Evolutionary conservation across 2,797 vertebrate species (phyloP).

Genomic region (Girardinus metallicus): DNA sequence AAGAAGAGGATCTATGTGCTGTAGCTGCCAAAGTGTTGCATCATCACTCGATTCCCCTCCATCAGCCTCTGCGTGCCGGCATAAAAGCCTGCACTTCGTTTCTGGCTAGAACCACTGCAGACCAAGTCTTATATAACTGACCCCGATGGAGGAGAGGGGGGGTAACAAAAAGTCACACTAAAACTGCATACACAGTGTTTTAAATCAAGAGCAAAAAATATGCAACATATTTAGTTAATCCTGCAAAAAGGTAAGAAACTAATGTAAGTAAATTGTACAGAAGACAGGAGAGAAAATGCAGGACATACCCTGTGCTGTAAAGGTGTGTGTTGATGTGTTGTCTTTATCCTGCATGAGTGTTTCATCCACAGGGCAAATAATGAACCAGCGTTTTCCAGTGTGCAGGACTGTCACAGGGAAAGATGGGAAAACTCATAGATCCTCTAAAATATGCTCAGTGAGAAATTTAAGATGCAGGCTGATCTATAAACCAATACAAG

Average conservation of each 20-base stretch:
- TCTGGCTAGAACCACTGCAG: slow-evolving; percentile 61
- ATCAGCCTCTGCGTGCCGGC: slow-evolving; percentile 88
- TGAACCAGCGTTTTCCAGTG: slow-evolving; percentile 98
- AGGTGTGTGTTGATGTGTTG: slow-evolving; percentile 71
- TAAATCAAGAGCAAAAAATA: slow-evolving; percentile 25
- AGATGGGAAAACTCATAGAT: slow-evolving; percentile 35
- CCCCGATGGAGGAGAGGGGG: slow-evolving; percentile 33
- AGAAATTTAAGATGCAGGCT: neutral
- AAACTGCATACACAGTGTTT: slow-evolving; percentile 22
- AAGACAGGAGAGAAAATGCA: slow-evolving; percentile 6
- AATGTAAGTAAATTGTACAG: neutral
- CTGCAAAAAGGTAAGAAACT: slow-evolving; percentile 6
- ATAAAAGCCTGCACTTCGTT: slow-evolving; percentile 85
- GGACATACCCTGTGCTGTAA: slow-evolving; percentile 73
- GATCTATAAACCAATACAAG: neutral
- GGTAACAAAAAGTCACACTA: slow-evolving; percentile 24
- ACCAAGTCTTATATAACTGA: slow-evolving; percentile 69
- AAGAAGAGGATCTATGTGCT: slow-evolving; percentile 45
- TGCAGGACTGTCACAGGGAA: slow-evolving; percentile 87
- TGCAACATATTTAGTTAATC: neutral
- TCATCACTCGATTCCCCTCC: slow-evolving; percentile 50
- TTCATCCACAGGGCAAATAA: slow-evolving; percentile 96
- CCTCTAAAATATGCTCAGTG: slow-evolving; percentile 7
- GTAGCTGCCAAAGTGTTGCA: slow-evolving; percentile 50
- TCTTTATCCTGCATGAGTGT: slow-evolving; percentile 80